phyloP scores from a whole-genome alignment of 2,797 vertebrate genomes.

The Sebastiscus albofasciatus region DNA sequence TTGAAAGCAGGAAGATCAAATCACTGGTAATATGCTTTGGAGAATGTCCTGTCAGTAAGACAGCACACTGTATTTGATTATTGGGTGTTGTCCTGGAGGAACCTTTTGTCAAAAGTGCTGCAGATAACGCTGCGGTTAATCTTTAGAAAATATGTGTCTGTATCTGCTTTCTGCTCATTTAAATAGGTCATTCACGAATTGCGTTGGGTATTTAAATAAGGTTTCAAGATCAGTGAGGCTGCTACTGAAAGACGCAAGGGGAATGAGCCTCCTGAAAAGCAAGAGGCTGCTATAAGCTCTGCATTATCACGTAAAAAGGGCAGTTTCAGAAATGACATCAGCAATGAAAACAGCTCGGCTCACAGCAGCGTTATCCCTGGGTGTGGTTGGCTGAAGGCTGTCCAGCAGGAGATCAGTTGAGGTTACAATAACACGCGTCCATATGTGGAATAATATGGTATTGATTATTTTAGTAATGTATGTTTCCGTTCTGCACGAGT shows the following conservation, averaged over 20 bases:
- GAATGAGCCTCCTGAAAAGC: conserved; percentile 16
- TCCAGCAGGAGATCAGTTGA: conserved; percentile 39
- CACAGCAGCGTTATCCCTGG: conserved; percentile 44
- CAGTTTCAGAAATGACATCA: conserved; percentile 63
- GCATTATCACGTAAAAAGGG: conserved; percentile 36
- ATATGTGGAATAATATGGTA: conserved; percentile 53
- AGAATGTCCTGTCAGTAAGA: background rate
- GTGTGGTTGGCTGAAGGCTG: conserved; percentile 44
- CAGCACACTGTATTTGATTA: background rate
- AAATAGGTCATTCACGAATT: background rate
- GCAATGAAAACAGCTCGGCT: conserved; percentile 63
- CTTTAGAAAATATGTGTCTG: background rate
- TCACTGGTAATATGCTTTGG: background rate
- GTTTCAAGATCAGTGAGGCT: background rate
- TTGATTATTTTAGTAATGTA: conserved; percentile 60
- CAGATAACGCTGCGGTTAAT: background rate
- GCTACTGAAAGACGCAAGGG: background rate
- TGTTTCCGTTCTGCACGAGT: conserved; percentile 40
- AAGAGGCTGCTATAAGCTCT: background rate
- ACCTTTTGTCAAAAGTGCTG: background rate
- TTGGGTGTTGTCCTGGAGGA: background rate
- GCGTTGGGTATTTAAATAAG: background rate
- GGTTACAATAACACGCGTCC: conserved; percentile 54
- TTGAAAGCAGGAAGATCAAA: background rate
- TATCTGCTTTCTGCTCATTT: background rate